Conservation (phyloP, 2,888 invertebrate genomes). For the Encarsia formosa region DNA sequence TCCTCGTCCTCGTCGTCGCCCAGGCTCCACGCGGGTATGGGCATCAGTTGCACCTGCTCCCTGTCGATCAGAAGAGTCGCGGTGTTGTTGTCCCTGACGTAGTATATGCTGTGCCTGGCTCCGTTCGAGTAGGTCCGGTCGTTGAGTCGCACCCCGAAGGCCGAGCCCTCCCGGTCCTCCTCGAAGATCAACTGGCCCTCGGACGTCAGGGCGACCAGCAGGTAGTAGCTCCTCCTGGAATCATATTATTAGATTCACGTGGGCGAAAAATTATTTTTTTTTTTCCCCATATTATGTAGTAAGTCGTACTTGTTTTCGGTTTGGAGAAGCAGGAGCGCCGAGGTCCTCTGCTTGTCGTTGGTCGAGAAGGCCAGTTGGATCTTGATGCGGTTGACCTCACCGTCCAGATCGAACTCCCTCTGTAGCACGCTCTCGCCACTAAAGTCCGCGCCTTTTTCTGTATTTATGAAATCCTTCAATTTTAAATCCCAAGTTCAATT, state of each 20-base stretch:
- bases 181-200: slow-evolving; percentile 81
- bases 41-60: slow-evolving; percentile 66
- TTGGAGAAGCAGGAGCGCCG: slow-evolving; percentile 71
- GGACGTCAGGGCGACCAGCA: slow-evolving; percentile 75
- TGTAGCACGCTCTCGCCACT: slow-evolving; percentile 81
- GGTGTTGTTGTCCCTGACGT: slow-evolving; percentile 65
- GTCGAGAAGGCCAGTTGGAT: slow-evolving; percentile 85
- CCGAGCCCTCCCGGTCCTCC: slow-evolving; percentile 75
- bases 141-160: slow-evolving; percentile 70
- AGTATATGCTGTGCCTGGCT: slow-evolving; percentile 72
- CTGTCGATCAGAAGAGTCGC: slow-evolving; percentile 70
- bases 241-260: too few relatives aligned
- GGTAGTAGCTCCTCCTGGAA: slow-evolving; percentile 76
- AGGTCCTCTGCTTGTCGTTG: slow-evolving; percentile 71
- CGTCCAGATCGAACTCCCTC: slow-evolving; percentile 69
- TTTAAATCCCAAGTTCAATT: too few relatives aligned
- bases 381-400: slow-evolving; percentile 71
- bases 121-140: slow-evolving; percentile 80
- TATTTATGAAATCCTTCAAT: background rate
- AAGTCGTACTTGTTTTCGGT: slow-evolving; percentile 83
- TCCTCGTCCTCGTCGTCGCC: slow-evolving; percentile 55
- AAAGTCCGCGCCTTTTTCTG: slow-evolving; percentile 84
- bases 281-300: too few relatives aligned
- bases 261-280: too few relatives aligned
- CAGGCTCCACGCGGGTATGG: slow-evolving; percentile 65